phyloP scores from a whole-genome alignment of 2,797 vertebrate species.

The Neosilurus mollespiculum region DNA sequence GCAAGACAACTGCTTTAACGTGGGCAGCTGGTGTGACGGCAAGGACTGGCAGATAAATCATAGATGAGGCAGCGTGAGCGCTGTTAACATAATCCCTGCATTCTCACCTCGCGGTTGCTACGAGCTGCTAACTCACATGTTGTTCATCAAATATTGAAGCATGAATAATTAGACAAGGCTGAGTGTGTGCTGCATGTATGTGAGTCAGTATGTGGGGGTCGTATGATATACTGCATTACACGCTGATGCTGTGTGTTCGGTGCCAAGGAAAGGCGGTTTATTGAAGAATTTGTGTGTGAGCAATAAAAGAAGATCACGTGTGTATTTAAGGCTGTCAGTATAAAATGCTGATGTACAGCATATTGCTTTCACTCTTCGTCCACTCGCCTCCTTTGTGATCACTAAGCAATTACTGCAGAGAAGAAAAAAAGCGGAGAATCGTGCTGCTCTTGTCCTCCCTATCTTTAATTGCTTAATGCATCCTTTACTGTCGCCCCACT shows the following conservation, averaged over 20 bases:
- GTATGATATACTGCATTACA: conserved; percentile 15
- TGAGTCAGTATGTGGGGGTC: conserved; percentile 3
- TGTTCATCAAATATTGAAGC: conserved; percentile 76
- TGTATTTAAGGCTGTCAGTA: conserved; percentile 67
- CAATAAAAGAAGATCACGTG: conserved; percentile 28
- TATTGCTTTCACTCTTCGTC: conserved; percentile 66
- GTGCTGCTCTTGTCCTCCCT: conserved; percentile 75
- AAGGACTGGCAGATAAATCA: conserved; percentile 73
- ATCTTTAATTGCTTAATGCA: conserved; percentile 88
- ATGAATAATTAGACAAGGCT: conserved; percentile 67
- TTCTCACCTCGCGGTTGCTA: conserved; percentile 65
- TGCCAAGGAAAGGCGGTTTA: background rate
- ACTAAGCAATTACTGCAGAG: conserved; percentile 82
- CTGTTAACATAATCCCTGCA: conserved; percentile 71
- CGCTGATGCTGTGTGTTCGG: background rate
- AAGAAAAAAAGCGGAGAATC: conserved; percentile 68
- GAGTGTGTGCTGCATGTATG: conserved; percentile 41
- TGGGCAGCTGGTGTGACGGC: conserved; percentile 57
- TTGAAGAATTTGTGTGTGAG: background rate
- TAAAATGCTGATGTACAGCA: conserved; percentile 75
- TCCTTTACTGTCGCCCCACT: conserved; percentile 66
- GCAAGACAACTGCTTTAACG: conserved; percentile 63
- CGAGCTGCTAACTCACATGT: conserved; percentile 66
- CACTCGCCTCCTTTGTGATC: conserved; percentile 77
- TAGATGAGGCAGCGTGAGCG: conserved; percentile 72